Base-by-base conservation (phyloP, 2,888 invertebrate species). In the Thymelicus lineola region DNA sequence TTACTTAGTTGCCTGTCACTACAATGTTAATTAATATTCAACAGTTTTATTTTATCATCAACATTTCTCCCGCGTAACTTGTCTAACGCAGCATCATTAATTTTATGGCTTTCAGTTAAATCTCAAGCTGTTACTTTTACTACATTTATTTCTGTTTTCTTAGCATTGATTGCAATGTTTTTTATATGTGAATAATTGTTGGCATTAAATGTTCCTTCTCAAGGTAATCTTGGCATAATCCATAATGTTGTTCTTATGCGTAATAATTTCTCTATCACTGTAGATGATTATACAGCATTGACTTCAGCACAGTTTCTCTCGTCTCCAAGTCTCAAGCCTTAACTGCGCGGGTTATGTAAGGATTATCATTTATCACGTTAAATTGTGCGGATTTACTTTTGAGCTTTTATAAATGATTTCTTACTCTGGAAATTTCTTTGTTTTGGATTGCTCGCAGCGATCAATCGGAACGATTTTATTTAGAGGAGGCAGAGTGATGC, bases 361-460 rank as follows among this genome's bases (percentile, higher is more conserved):
- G 50, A 50, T 50, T 15, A 50, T 50, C 50, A 50, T 50, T 50
- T 50, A 50, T 50, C 50, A 50, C 50, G 50, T 9, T 50, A 50
- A 50, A n/a, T 7, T 46, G 46, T n/a, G 46, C 46, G n/a, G 46
- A 50, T 50, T 15, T 46, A 46, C 14, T 46, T 46, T 17, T 17
- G 50, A 50, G 50, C 17, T 50, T 17, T 9, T 50, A 17, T 50
- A 50, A 42, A 17, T 50, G 15, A 9, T 15, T 17, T 9, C 50
- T 17, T 17, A 17, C 6, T 17, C 50, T 17, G 15, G 50, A 50
- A 50, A 50, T 9, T 17, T 50, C 14, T 50, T 50, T 7, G 15
- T 15, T 50, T 17, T 7, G 15, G 6, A 50, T 0, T 3, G 14
- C 15, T 3, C 2, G 17, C 15, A 50, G 9, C 7, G 2, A 17